Percentiles rank a stretch among this genome's conserved stretches.
Evolutionary conservation across 1,140 invertebrate genomes (phyloP).

Genomic region (Brachionus manjavacas): DNA sequence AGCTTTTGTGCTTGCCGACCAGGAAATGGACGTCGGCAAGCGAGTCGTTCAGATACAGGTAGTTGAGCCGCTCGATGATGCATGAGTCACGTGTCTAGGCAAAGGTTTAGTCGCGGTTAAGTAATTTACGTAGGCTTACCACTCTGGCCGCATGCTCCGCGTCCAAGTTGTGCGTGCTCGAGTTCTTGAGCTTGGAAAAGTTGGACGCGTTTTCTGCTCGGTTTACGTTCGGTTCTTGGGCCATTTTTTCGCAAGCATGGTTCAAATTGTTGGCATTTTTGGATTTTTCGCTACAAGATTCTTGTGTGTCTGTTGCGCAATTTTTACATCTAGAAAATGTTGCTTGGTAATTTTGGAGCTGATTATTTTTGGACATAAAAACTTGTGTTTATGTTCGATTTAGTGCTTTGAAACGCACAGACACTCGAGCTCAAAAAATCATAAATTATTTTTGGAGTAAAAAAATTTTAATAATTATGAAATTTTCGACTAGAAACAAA

Average conservation of each 20-base stretch:
- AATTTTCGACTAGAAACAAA: neutral
- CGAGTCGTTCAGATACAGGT: constrained; percentile 75
- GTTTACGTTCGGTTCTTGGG: neutral
- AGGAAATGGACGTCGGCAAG: constrained; percentile 74
- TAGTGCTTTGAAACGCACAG: neutral
- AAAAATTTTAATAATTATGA: neutral
- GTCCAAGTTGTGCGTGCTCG: neutral
- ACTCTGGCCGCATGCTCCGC: neutral
- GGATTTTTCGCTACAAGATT: too few relatives aligned
- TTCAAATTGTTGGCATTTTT: neutral
- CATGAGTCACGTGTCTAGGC: neutral
- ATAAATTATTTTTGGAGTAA: neutral
- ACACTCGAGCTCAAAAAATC: neutral
- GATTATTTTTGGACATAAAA: constrained; percentile 23
- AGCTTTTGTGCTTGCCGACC: constrained; percentile 64
- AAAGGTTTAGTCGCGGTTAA: neutral
- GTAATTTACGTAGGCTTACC: neutral
- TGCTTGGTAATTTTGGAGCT: neutral
- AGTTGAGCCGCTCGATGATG: constrained; percentile 70
- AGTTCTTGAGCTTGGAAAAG: neutral
- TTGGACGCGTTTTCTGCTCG: neutral
- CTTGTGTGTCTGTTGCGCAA: neutral
- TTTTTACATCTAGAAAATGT: constrained; percentile 16
- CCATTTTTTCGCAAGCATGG: neutral
- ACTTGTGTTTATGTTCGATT: neutral